Evolutionary conservation across 2,888 invertebrate genomes (phyloP).

Genomic region (Lordiphosa fenestrarum): DNA sequence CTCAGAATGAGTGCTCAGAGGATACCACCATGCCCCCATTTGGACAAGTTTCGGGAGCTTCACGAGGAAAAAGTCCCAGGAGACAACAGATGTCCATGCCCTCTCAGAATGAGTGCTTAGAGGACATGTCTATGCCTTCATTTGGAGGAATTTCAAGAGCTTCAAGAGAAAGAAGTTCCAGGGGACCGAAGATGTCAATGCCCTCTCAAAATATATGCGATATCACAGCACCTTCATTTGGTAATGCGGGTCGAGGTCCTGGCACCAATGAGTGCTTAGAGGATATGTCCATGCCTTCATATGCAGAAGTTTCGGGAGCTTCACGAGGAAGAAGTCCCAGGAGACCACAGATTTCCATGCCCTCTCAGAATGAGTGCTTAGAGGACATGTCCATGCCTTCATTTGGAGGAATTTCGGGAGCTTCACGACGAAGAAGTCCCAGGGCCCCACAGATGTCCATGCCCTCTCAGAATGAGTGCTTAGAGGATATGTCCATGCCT

Average conservation of each 20-base stretch:
- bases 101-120: neutral
- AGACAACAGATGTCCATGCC: neutral
- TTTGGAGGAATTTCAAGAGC: slow-evolving; percentile 12
- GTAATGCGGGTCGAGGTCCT: neutral
- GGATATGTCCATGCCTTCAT: slow-evolving; percentile 26
- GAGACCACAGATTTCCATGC: too few species aligned
- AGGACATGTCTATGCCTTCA: neutral
- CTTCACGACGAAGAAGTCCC: neutral
- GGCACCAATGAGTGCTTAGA: slow-evolving; percentile 7
- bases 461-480: slow-evolving; percentile 5
- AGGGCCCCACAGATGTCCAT: neutral
- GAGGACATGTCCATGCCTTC: slow-evolving; percentile 1
- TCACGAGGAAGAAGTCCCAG: neutral
- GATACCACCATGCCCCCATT: slow-evolving; percentile 5
- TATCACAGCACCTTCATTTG: slow-evolving; percentile 3
- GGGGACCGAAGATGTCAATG: neutral
- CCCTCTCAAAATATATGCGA: slow-evolving; percentile 7
- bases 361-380: too few species aligned
- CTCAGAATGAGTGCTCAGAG: neutral
- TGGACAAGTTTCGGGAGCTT: neutral
- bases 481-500: slow-evolving; percentile 17
- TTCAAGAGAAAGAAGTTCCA: neutral
- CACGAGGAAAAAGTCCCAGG: neutral
- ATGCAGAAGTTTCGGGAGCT: slow-evolving; percentile 10
- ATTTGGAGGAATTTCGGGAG: slow-evolving; percentile 12